Evolutionary conservation across 1,140 invertebrate species (phyloP), one percentile per base, ranked within the genome.

Genomic region (Rhagoletis pomonella): DNA sequence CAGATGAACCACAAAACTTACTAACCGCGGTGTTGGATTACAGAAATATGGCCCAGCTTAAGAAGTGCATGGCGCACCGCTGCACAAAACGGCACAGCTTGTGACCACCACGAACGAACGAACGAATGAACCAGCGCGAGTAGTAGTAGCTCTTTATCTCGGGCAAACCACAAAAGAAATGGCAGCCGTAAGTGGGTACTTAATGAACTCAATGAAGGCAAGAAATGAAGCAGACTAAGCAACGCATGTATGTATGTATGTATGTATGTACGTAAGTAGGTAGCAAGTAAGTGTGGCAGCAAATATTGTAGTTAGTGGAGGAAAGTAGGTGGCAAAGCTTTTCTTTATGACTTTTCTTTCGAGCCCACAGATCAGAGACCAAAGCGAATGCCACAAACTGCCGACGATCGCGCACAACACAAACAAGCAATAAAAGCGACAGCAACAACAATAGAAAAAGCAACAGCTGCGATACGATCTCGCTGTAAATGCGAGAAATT

Each of bases 101-200:
- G 19, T 47, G 59, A 7, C 6, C 58, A 29, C 29, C 29, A 39
- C 55, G 39, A 44, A 85, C 17, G 47, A 39, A 29, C 29, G 29
- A 29, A 29, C 29, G 29, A 29, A 29, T 29, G 29, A 29, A 29
- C 29, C 29, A 29, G 29, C 29, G 29, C 29, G 29, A 29, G 29
- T 29, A 29, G 29, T 29, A 29, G 47, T 9, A 47, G 73, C 73
- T 81, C 42, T 81, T 81, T 81, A 81, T 81, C 73, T 81, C 73
- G 73, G 50, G 14, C 73, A 81, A 81, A 81, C 73, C 73, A 39
- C 73, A 81, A 81, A 81, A 81, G 73, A 81, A 81, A 81, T 81
- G 73, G 73, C 73, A 55, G n/a, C 73, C 73, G 19, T 81, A 81
- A 81, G 47, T 81, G 73, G 73, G 73, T 29, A 29, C 73, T 81